Evolutionary conservation across 2,797 vertebrate genomes (phyloP), one percentile per base, ranked within the genome.

Genomic region (Peromyscus attwateri): DNA sequence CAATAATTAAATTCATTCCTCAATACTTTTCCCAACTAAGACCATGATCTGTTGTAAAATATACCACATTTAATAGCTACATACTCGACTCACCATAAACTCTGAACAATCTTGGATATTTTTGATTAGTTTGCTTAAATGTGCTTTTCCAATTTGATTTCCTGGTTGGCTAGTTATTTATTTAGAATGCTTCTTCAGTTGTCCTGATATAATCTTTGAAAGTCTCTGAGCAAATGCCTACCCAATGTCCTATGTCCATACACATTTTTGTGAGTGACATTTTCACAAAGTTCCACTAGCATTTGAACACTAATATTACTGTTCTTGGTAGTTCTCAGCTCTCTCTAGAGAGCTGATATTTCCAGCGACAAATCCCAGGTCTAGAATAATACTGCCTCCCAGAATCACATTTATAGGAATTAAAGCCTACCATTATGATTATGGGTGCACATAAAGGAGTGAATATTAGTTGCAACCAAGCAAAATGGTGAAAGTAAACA

Each of bases 41-140:
- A 92, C 19, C 57, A 46, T 92, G n/a, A 83, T 94, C 37, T 5
- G n/a, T 37, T 31, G 64, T 82, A 81, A 49, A 82, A 88, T 70
- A 88, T 73, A 27, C 27, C 2, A 87, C 55, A 46, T 46, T 93
- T 82, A 87, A 64, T 66, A 70, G 27, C 4, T 49, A 82, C 55
- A 55, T 89, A 96, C 43, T 96, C 68, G 52, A 77, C 12, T 95
- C 43, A 43, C 6, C 25, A 77, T 92, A 70, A 93, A 87, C 55
- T 84, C 46, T 92, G 71, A 97, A 94, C 10, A 95, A 49, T 70
- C 4, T 85, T 89, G 31, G 23, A 62, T 92, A 70, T 92, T 68
- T 92, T 94, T 95, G 60, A 92, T 91, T 80, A 66, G 0, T 92
- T 94, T 91, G 21, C 71, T 87, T 77, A 88, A 94, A 64, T 55